A percentile compares a stretch with the other conserved stretches of the same genome.
Conservation (phyloP, 2,113 vertebrate genomes). For the Otolemur garnettii region DNA sequence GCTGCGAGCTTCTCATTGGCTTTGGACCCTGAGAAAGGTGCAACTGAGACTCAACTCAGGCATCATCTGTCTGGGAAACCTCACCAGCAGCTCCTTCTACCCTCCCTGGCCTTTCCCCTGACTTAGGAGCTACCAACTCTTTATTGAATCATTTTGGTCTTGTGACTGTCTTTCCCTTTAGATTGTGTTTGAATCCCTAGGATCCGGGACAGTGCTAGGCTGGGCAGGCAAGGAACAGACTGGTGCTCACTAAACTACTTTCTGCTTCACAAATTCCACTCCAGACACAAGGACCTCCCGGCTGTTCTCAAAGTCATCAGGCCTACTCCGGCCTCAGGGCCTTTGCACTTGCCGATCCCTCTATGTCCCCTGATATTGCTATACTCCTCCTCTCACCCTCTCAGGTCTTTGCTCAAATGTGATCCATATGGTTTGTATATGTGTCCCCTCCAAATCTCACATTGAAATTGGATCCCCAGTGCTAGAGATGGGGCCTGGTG, state of each 20-base stretch:
- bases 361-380: no score
- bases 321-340: neutral
- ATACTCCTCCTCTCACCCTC: neutral
- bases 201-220: neutral
- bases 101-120: neutral
- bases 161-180: neutral
- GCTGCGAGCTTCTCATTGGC: slow-evolving; percentile 71
- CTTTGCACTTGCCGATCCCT: neutral
- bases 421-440: no score
- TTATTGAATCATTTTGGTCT: neutral
- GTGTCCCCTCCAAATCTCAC: no score
- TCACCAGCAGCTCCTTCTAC: neutral
- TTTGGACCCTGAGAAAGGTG: slow-evolving; percentile 76
- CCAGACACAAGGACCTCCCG: neutral
- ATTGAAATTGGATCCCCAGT: no score
- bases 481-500: no score
- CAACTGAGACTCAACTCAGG: neutral
- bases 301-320: neutral
- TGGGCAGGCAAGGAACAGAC: neutral
- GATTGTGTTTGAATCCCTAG: neutral
- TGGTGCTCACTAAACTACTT: neutral
- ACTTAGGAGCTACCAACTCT: no score
- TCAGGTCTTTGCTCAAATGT: neutral
- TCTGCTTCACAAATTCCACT: neutral
- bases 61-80: neutral